Conservation (phyloP, 2,888 invertebrate species). For the Netelia fuscicornis region DNA sequence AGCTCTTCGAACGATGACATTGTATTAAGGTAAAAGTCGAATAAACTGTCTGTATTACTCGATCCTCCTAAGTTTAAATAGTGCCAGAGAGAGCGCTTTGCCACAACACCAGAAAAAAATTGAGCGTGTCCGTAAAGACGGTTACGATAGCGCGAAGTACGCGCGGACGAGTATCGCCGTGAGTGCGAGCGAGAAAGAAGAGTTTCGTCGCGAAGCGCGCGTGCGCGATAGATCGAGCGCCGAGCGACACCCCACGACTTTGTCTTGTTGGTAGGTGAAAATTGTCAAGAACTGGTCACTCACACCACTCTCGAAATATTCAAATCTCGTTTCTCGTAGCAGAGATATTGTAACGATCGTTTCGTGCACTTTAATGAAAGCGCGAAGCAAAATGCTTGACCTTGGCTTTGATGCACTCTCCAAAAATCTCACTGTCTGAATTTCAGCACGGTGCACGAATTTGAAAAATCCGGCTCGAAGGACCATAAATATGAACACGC, state of each 20-base stretch:
- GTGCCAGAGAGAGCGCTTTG: conserved; percentile 9
- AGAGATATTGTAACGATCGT: background rate
- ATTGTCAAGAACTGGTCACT: conserved; percentile 16
- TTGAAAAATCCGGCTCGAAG: background rate
- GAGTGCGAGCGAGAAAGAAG: conserved; percentile 13
- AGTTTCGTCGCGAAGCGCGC: conserved; percentile 20
- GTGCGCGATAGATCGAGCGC: conserved; percentile 15
- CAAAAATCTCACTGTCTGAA: background rate
- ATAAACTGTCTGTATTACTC: conserved; percentile 1
- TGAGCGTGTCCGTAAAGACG: conserved; percentile 5
- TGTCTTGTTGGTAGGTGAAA: background rate
- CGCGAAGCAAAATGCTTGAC: background rate
- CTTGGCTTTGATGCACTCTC: background rate
- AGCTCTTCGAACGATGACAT: conserved; percentile 15
- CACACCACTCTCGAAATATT: background rate
- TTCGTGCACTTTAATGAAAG: conserved; percentile 20
- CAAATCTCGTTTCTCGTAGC: background rate
- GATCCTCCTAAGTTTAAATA: background rate
- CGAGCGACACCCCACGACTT: conserved; percentile 1
- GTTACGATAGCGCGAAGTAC: conserved; percentile 16
- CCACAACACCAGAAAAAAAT: background rate
- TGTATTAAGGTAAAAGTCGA: background rate
- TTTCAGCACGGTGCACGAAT: background rate
- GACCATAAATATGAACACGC: too few relatives aligned
- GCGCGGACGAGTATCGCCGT: conserved; percentile 14